A percentile compares a stretch with the other conserved stretches of the same genome.
Evolutionary conservation across 2,888 invertebrate species (phyloP).

Genomic region (Athalia circularis): DNA sequence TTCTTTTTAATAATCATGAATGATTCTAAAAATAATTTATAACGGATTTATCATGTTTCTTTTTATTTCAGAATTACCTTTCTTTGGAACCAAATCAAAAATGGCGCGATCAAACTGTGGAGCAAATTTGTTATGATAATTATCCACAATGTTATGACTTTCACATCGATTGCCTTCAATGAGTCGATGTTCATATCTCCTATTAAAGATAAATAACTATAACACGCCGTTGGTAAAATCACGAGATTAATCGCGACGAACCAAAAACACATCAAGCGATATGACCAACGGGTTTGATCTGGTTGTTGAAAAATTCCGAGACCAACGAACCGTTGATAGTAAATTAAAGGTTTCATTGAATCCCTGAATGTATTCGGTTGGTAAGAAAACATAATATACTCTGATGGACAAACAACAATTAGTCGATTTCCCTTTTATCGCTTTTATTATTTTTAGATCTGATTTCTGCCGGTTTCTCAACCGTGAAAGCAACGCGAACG

Average conservation of each 20-base stretch:
- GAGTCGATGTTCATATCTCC: neutral
- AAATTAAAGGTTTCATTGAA: slow-evolving; percentile 6
- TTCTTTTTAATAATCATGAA: neutral
- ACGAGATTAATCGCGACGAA: neutral
- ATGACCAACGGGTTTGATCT: neutral
- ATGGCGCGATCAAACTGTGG: neutral
- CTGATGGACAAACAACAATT: too few relatives aligned
- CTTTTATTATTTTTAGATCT: neutral
- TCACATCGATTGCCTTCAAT: neutral
- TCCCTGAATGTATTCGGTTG: slow-evolving; percentile 6
- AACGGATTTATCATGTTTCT: neutral
- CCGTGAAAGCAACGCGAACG: neutral
- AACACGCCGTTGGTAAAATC: neutral
- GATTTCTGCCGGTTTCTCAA: neutral
- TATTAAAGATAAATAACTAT: neutral
- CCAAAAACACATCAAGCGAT: neutral
- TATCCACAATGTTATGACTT: neutral
- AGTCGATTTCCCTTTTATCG: neutral
- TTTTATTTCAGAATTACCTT: neutral
- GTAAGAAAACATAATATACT: neutral
- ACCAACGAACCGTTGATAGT: neutral
- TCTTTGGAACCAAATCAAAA: slow-evolving; percentile 1
- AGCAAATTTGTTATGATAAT: neutral
- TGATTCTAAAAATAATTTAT: neutral
- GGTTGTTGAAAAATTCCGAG: neutral